Base-by-base conservation (phyloP, 1,140 invertebrate genomes). In the Listronotus oregonensis region DNA sequence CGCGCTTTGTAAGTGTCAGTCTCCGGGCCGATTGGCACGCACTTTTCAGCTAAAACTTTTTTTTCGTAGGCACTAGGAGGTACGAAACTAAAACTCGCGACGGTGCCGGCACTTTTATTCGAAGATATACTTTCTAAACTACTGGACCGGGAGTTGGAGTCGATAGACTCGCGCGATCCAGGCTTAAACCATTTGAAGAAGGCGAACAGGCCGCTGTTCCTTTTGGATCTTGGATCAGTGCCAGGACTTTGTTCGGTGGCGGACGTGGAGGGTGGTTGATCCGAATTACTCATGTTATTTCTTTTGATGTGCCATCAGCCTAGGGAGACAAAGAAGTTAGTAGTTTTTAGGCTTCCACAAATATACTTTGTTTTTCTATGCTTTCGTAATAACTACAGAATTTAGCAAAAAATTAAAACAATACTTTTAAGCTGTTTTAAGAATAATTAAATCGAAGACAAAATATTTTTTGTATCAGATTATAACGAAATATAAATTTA, bases 21-120 rank as follows among this genome's bases (percentile, higher is more conserved):
- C 47, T 84, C 81, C 0, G 86, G 84, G 11, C 79, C 80, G 17
- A 64, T 58, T 17, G 17, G 43, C 59, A 85, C 78, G 70, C 74
- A 69, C 73, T 80, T 76, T 71, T 82, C 66, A 40, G 72, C 68
- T 43, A 78, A 62, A 32, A 57, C 51, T 73, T 78, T 73, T 73
- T 84, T 81, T 43, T 76, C 71, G 71, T 84, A 84, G 31, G 78
- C 74, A 17, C 77, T 75, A 4, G 85, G 84, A n/a, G 82, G 75
- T 51, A 88, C 75, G 73, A 88, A 91, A 7, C 88, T 85, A 75
- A 92, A 91, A 70, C 89, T 90, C 7, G 82, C 85, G 0, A 86
- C 87, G 0, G 88, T 90, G 14, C 88, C 84, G 14, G 86, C 89
- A 70, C 89, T 90, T 68, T 86, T 83, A 17, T 83, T 76, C 3